Base-by-base conservation (phyloP, 2,888 invertebrate genomes). In the Eristalinus sepulchralis region DNA sequence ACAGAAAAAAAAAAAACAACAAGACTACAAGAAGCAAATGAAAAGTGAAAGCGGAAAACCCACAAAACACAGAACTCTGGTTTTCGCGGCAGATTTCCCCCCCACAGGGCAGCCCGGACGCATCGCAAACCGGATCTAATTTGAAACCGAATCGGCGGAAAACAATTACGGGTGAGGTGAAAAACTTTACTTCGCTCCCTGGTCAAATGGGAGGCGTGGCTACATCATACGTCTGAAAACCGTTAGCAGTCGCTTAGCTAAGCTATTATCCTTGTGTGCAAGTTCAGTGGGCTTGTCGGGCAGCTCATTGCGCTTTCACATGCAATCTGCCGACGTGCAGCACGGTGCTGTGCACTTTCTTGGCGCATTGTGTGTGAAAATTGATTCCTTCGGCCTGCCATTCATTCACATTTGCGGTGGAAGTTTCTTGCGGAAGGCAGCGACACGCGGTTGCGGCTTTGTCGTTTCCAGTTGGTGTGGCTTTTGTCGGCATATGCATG, bases 311-410 rank as follows among this genome's bases (percentile, higher is more conserved):
- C 64, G 47, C 47, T 53, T 81, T 72, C 71, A 85, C 84, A 86
- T 86, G 85, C 85, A 86, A 86, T n/a, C n/a, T 22, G 70, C 70
- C 60, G 24, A 31, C 11, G 63, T 59, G 53, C 36, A 33, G 34
- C 34, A 33, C 31, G 2, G 11, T 53, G 39, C 62, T 62, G 68
- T 71, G 71, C 39, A 76, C 55, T 81, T 82, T 59, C 64, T 62
- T 83, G 73, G 82, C 68, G 85, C 85, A 86, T 86, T 47, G 17
- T 82, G 70, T 86, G 83, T 75, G 60, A 64, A 83, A 78, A 86
- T 83, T 83, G 82, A 86, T 86, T 86, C 70, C 78, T 71, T 75
- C 68, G 70, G 78, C 36, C 81, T 39, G 39, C 71, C 76, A 68
- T 73, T 73, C 72, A 77, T 70, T 82, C 63, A 55, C n/a, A 66